Evolutionary conservation across 2,113 vertebrate genomes (phyloP), one percentile per base, ranked within the genome.

Genomic region (Misgurnus anguillicaudatus): DNA sequence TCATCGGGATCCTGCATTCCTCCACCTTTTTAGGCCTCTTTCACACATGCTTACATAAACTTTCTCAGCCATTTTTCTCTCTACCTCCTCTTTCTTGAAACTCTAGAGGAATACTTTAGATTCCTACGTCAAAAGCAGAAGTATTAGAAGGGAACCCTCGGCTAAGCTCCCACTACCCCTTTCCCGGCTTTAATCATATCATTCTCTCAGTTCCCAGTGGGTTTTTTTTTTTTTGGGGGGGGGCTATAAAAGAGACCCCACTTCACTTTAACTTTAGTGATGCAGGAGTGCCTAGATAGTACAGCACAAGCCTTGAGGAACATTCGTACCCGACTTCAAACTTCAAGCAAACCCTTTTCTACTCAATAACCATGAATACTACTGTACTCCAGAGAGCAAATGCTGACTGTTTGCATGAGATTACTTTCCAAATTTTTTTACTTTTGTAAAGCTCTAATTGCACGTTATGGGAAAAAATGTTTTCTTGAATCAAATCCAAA

Each of bases 21-120:
- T 87, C 86, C 79, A 86, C 86, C 89, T 87, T 89, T 88, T 84
- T 86, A 86, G 89, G 88, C 87, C 88, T 90, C 82, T 38, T 78
- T 86, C 89, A 89, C 89, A 90, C 84, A 85, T 86, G 90, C 90
- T 88, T 88, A 78, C 87, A 89, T 90, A 91, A 90, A 92, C 88
- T 85, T 88, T 91, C 88, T 88, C 89, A 87, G 85, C 78, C 64
- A 74, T 51, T 47, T 55, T 80, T 69, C 79, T 47, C 61, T 36
- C 42, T 39, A 66, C 51, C 73, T 70, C 57, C 67, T 80, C 64
- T 61, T 63, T 83, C 80, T 83, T 84, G 13, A 75, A 45, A 83
- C 77, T 87, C 87, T 80, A 89, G 84, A 87, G 89, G 82, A 90
- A 92, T 92, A 87, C 87, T 92, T 93, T 62, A 85, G 87, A 93